Base-by-base conservation (phyloP, 2,888 invertebrate genomes). In the Drosophila pseudotakahashii region DNA sequence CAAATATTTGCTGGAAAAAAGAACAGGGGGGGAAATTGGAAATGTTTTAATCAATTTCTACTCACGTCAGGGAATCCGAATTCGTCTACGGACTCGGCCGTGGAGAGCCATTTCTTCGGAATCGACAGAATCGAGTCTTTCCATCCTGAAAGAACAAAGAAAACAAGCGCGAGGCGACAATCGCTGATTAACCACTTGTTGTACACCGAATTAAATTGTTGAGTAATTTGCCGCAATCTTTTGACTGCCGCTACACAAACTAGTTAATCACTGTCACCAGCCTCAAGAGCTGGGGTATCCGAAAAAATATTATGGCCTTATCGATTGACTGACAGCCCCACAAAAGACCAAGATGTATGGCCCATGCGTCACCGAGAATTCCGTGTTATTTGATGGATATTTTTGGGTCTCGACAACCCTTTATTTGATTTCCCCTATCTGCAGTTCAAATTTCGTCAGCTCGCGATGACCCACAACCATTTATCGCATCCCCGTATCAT, bases 121-220 rank as follows among this genome's bases (percentile, higher is more conserved):
- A 96, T 92, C 55, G 95, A 94, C 77, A 95, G 92, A 82, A 96
- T 92, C 16, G 95, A 95, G 82, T 95, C 95, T 88, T 94, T 94
- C 95, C 96, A 96, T 95, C 95, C 96, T 96, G 93, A 16, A 93
- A 93, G 61, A 74, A 84, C 45, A 58, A 67, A 70, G 50, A 26
- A 50, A 45, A 16, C 41, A 59, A 30, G 19, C 19, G 19, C 19
- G 19, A 19, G 37, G 7, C 36, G 37, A 53, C 47, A 36, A 54
- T 50, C 47, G 54, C 48, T 69, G 75, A 66, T 66, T 63, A 73
- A 58, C 36, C 42, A 48, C 55, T 60, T 68, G 50, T 60, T 64
- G 10, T 63, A 66, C 60, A 62, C 34, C 51, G 60, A 73, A 54
- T 57, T 59, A 48, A 71, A 64, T 64, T 69, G 61, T 61, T 77